These are phyloP conservation scores for Carollia perspicillata DNA, from an alignment of 2,113 vertebrate genomes.

Conservation along the genomic window DNA sequence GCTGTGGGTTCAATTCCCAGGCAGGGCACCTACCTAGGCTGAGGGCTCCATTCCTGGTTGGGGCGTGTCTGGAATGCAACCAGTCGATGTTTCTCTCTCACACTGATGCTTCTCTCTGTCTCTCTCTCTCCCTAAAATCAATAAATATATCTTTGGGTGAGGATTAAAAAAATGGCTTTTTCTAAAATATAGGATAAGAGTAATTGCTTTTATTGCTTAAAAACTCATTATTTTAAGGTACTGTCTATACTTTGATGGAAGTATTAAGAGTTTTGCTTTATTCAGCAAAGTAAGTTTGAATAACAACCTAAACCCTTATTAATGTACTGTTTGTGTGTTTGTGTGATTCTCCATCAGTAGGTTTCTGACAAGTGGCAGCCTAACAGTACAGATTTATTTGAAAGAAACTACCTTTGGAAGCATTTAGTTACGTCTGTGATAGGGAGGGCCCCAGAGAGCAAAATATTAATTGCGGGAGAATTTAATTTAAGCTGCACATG, in stretches of 20 bases:
- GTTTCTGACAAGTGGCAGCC: background rate
- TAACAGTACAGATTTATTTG: background rate
- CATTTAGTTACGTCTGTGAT: background rate
- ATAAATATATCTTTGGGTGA: too few relatives aligned
- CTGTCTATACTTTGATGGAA: background rate
- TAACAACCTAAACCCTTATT: background rate
- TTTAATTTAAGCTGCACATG: constrained; percentile 18
- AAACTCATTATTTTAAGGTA: background rate
- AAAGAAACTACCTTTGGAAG: background rate
- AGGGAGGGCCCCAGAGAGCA: background rate
- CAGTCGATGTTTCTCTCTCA: too few relatives aligned
- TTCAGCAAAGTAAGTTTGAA: background rate
- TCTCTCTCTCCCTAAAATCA: too few relatives aligned
- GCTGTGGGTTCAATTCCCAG: too few relatives aligned
- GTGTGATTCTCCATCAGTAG: background rate
- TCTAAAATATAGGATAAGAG: background rate
- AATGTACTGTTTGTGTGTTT: background rate
- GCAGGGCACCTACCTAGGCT: too few relatives aligned
- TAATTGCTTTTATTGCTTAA: background rate
- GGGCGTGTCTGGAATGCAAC: too few relatives aligned
- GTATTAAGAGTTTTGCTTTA: background rate
- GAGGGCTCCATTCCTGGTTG: too few relatives aligned
- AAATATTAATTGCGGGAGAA: constrained; percentile 18
- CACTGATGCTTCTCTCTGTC: too few relatives aligned
- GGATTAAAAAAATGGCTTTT: background rate